Evolutionary conservation across 2,113 vertebrate species (phyloP).

Genomic region (Phoenicopterus ruber): DNA sequence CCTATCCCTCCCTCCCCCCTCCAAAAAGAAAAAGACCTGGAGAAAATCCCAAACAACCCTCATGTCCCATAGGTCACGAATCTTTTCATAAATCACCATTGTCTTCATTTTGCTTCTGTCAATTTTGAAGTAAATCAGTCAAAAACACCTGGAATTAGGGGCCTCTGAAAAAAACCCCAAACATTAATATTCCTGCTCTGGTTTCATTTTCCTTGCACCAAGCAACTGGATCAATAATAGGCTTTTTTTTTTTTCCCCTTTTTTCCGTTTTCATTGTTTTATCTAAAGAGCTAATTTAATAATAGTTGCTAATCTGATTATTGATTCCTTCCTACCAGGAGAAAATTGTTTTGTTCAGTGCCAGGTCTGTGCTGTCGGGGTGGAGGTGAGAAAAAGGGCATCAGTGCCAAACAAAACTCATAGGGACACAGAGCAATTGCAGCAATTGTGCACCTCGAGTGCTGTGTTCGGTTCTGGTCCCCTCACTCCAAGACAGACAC

Average conservation of each 20-base stretch:
- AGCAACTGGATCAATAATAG: neutral
- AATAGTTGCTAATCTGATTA: constrained; percentile 5
- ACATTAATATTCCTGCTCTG: neutral
- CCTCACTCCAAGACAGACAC: no score
- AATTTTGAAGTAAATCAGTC: neutral
- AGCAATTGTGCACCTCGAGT: neutral
- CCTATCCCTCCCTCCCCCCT: neutral
- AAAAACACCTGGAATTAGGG: neutral
- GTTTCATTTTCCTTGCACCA: neutral
- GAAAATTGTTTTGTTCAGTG: neutral
- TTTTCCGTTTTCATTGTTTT: neutral
- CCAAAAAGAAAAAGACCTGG: neutral
- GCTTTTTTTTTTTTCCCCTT: neutral
- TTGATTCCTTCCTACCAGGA: neutral
- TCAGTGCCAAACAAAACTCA: neutral
- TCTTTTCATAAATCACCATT: neutral
- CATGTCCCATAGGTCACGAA: neutral
- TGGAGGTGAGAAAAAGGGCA: neutral
- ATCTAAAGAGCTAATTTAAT: constrained; percentile 5
- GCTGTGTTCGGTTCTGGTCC: no score
- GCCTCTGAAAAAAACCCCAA: neutral
- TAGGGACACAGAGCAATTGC: neutral
- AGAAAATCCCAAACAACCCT: neutral
- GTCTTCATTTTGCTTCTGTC: neutral
- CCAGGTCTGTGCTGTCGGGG: neutral